These are phyloP conservation scores for Liopterus haemorrhoidalis DNA, from an alignment of 2,888 invertebrate genomes.

Conservation along the genomic window DNA sequence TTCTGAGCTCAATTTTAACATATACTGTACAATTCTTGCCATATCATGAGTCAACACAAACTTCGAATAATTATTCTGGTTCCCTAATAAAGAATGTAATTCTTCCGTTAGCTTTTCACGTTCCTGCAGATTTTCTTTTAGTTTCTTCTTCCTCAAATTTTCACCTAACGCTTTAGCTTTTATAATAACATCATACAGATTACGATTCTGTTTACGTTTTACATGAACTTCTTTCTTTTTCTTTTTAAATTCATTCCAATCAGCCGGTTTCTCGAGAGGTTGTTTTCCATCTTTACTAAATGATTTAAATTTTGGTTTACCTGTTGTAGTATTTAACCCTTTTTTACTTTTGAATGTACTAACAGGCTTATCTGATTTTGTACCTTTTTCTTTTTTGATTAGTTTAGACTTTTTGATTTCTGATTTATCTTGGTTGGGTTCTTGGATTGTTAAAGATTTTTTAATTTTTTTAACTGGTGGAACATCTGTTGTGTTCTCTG, in stretches of 20 bases:
- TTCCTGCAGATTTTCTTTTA: conserved; percentile 52
- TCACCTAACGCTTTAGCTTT: conserved; percentile 58
- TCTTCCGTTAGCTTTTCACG: conserved; percentile 55
- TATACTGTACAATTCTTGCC: conserved; percentile 81
- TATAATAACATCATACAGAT: conserved; percentile 50
- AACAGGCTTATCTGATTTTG: conserved; percentile 4
- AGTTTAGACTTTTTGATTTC: neutral
- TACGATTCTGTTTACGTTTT: conserved; percentile 57
- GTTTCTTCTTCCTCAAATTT: conserved; percentile 46
- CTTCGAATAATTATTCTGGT: conserved; percentile 56
- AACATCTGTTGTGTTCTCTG: conserved; percentile 12
- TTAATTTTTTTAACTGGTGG: conserved; percentile 16
- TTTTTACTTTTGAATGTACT: neutral
- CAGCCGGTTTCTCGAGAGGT: conserved; percentile 52
- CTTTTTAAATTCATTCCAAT: conserved; percentile 71
- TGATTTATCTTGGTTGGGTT: conserved; percentile 16
- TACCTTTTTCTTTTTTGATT: conserved; percentile 2
- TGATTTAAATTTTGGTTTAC: conserved; percentile 6
- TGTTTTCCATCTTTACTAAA: conserved; percentile 7
- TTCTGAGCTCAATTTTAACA: conserved; percentile 66
- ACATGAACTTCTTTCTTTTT: conserved; percentile 65
- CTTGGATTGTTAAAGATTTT: conserved; percentile 12
- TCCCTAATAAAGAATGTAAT: conserved; percentile 57
- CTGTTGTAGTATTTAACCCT: conserved; percentile 2
- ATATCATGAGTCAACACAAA: conserved; percentile 81